Evolutionary conservation across 1,140 invertebrate genomes (phyloP).

Genomic region (Dolichoris vasculosae): DNA sequence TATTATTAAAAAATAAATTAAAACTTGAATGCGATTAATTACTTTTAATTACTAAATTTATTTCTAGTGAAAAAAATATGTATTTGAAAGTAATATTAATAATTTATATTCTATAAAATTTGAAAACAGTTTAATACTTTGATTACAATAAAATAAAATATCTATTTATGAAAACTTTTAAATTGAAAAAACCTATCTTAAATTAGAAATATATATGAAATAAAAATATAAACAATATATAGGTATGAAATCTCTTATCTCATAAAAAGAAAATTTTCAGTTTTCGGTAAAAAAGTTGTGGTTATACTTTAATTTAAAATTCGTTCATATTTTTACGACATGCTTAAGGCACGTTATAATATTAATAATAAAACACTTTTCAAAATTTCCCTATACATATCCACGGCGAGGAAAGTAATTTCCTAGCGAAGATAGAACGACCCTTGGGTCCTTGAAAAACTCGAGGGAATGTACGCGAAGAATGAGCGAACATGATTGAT

Average conservation of each 20-base stretch:
- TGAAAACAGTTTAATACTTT: too few species aligned
- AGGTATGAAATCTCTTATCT: not conserved
- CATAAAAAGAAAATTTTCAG: not conserved
- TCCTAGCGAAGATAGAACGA: slow-evolving; percentile 59
- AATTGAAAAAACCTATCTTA: not conserved
- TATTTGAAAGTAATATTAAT: too few species aligned
- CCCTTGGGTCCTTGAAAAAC: slow-evolving; percentile 48
- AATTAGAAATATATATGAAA: not conserved
- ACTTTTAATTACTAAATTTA: too few species aligned
- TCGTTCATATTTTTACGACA: not conserved
- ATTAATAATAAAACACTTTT: slow-evolving; percentile 42
- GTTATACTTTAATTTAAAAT: not conserved
- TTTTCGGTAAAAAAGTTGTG: not conserved
- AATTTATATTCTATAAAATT: too few species aligned
- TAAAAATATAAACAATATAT: not conserved
- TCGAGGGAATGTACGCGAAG: slow-evolving; percentile 52
- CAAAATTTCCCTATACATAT: slow-evolving; percentile 51
- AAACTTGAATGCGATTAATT: too few species aligned
- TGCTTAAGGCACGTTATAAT: not conserved
- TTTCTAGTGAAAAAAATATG: too few species aligned
- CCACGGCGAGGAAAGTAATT: slow-evolving; percentile 56
- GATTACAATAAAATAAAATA: too few species aligned
- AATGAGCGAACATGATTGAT: slow-evolving; percentile 66
- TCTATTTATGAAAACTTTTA: too few species aligned
- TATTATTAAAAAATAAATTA: too few species aligned